These are phyloP conservation scores for Brachyptera putata DNA, from an alignment of 2,888 invertebrate species.

Conservation along the genomic window DNA sequence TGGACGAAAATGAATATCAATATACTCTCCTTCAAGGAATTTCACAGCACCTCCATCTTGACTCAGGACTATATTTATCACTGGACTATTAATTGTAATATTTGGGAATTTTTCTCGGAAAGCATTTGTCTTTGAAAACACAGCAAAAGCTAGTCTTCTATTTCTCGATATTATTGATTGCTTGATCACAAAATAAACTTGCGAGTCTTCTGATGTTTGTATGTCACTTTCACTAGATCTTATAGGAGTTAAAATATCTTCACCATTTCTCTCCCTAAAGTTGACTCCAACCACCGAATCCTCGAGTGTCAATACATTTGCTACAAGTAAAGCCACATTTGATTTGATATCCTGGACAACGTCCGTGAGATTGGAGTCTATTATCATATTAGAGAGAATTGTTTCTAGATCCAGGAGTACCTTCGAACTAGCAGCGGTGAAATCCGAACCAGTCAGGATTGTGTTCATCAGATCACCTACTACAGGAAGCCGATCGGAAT, in stretches of 20 bases:
- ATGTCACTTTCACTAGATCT: too few relatives aligned
- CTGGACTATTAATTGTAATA: slow-evolving; percentile 36
- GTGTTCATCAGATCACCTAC: neutral
- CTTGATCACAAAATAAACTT: neutral
- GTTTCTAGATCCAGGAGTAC: neutral
- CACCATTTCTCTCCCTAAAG: neutral
- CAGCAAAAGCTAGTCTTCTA: slow-evolving; percentile 24
- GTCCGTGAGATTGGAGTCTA: neutral
- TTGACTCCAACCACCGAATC: neutral
- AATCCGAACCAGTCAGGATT: neutral
- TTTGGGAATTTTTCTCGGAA: neutral
- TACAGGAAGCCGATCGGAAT: neutral
- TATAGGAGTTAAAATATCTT: neutral
- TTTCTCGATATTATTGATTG: neutral
- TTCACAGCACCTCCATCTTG: slow-evolving; percentile 13
- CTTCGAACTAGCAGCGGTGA: neutral
- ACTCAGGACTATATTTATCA: slow-evolving; percentile 38
- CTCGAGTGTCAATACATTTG: too few relatives aligned
- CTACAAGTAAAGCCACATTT: neutral
- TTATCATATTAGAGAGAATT: neutral
- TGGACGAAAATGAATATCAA: neutral
- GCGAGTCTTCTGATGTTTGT: neutral
- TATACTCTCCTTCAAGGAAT: slow-evolving; percentile 17
- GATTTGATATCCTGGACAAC: neutral
- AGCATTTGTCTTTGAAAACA: slow-evolving; percentile 1